Evolutionary conservation across 2,113 vertebrate genomes (phyloP).

Genomic region (Brienomyrus longianalis): DNA sequence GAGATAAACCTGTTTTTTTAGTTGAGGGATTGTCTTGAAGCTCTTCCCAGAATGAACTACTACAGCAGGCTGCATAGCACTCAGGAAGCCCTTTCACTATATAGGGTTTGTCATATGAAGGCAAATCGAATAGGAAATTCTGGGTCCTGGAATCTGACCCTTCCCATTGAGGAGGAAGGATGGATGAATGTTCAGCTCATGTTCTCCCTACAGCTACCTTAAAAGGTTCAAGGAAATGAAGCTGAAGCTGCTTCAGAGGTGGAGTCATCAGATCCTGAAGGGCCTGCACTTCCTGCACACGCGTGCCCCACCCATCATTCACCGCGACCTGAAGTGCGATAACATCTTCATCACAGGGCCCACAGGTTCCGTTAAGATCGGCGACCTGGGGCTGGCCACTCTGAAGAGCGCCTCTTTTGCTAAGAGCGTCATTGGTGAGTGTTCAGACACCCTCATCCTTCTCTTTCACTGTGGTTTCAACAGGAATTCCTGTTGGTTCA

Average conservation of each 20-base stretch:
- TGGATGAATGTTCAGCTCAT: background rate
- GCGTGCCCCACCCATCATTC: conserved; percentile 89
- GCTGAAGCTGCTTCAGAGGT: conserved; percentile 88
- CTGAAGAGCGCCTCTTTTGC: conserved; percentile 96
- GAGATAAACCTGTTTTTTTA: background rate
- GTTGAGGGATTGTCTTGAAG: background rate
- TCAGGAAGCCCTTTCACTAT: background rate
- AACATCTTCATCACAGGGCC: conserved; percentile 98
- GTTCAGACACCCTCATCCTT: background rate
- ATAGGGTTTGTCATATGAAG: background rate
- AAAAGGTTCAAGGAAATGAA: conserved; percentile 98
- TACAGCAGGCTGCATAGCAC: background rate
- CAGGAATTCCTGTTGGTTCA: background rate
- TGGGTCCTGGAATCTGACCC: background rate
- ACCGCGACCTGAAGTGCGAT: conserved; percentile 95
- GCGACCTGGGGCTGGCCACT: conserved; percentile 89
- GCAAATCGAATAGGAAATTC: background rate
- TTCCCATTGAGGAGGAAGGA: background rate
- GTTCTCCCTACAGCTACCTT: conserved; percentile 68
- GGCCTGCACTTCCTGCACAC: conserved; percentile 96
- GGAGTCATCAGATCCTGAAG: conserved; percentile 92
- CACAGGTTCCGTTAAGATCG: conserved; percentile 91
- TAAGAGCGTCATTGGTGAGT: conserved; percentile 91
- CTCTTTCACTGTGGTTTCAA: background rate
- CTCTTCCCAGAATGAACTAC: background rate